Conservation (phyloP, 2,888 invertebrate genomes). For the Chrysomela aeneicollis region DNA sequence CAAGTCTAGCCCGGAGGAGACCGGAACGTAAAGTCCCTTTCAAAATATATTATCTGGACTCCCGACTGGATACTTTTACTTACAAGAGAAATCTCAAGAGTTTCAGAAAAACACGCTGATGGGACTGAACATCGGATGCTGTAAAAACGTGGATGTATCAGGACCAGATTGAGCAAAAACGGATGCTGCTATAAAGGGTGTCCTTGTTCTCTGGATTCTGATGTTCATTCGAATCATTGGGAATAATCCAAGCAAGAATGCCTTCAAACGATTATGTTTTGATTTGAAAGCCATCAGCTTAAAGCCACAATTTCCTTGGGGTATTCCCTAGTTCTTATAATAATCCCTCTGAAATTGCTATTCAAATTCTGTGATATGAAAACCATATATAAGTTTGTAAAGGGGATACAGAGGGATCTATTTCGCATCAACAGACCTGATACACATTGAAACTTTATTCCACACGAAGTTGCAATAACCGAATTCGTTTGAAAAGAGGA, state of each 20-base stretch:
- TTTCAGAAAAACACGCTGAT: not conserved
- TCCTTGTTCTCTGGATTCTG: too few relatives aligned
- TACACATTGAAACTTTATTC: not conserved
- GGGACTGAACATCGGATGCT: not conserved
- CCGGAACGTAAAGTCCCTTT: not conserved
- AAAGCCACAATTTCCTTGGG: too few relatives aligned
- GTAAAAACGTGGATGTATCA: not conserved
- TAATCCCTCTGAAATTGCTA: not conserved
- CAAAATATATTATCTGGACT: not conserved
- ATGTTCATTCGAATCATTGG: too few relatives aligned
- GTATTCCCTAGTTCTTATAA: not conserved
- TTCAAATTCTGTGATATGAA: not conserved
- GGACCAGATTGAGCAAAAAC: not conserved
- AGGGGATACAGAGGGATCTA: not conserved
- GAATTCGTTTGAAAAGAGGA: too few relatives aligned
- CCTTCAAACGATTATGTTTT: too few relatives aligned
- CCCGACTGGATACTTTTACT: not conserved
- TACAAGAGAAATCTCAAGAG: not conserved
- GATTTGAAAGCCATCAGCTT: too few relatives aligned
- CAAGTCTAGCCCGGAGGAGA: not conserved
- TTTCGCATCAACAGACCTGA: not conserved
- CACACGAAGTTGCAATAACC: not conserved
- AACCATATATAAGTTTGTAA: not conserved
- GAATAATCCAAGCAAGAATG: too few relatives aligned
- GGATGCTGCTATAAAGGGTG: not conserved